These are phyloP conservation scores for Ochotona curzoniae DNA, from an alignment of 2,113 vertebrate species.

Conservation along the genomic window DNA sequence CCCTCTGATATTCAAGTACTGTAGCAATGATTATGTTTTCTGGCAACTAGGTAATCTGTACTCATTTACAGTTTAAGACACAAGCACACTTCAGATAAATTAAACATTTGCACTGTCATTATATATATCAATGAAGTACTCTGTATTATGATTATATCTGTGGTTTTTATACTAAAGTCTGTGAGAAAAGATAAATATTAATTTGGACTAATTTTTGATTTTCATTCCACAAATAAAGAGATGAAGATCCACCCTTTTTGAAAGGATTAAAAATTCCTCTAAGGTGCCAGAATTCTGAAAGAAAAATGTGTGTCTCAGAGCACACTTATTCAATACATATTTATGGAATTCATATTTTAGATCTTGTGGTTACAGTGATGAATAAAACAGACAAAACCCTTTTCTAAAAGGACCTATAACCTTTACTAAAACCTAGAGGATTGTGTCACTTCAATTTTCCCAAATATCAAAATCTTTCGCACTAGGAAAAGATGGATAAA, in stretches of 20 bases:
- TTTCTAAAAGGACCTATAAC: neutral
- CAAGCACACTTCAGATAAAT: neutral
- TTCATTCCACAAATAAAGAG: neutral
- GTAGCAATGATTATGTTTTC: constrained; percentile 12
- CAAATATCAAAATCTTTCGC: neutral
- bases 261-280: neutral
- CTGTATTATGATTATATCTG: neutral
- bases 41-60: neutral
- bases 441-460: neutral
- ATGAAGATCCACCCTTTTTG: neutral
- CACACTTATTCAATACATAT: neutral
- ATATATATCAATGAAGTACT: neutral
- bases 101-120: neutral
- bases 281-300: neutral
- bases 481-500: neutral
- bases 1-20: neutral
- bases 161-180: neutral
- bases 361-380: neutral
- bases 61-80: neutral
- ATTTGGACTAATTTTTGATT: neutral
- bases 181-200: neutral
- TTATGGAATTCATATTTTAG: neutral
- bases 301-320: neutral
- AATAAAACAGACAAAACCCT: neutral
- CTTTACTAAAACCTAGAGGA: neutral